Evolutionary conservation across 2,113 vertebrate genomes (phyloP).

Genomic region (Myotis lucifugus): DNA sequence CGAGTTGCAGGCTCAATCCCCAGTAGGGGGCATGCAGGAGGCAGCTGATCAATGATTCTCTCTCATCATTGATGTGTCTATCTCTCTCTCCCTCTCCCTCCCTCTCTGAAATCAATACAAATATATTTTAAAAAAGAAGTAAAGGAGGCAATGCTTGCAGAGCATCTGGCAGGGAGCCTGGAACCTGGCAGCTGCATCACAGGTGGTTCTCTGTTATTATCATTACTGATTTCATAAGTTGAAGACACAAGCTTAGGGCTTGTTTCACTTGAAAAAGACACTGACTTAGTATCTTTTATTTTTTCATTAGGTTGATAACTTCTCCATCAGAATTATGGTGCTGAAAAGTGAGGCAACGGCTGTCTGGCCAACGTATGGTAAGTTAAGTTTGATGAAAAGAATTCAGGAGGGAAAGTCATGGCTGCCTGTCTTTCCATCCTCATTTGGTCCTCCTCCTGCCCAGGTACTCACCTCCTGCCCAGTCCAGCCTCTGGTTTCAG

Average conservation of each 20-base stretch:
- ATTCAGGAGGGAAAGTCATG: not conserved
- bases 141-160: not conserved
- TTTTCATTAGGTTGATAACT: not conserved
- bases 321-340: not conserved
- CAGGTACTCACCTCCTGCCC: not conserved
- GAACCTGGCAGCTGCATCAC: not conserved
- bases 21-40: too few relatives aligned
- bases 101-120: too few relatives aligned
- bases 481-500: accelerated
- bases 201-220: not conserved
- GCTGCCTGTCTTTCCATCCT: not conserved
- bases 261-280: not conserved
- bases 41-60: too few relatives aligned
- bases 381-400: not conserved
- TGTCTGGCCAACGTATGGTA: not conserved
- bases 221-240: not conserved
- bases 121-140: not conserved
- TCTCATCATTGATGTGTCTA: too few relatives aligned
- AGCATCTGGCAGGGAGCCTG: not conserved
- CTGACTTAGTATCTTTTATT: not conserved
- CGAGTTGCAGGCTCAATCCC: too few relatives aligned
- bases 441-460: not conserved
- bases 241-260: not conserved
- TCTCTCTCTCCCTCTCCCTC: too few relatives aligned
- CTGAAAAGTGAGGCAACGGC: not conserved